These are phyloP conservation scores for Ommatoiulus sabulosus DNA, from an alignment of 2,888 invertebrate genomes.

Conservation along the genomic window DNA sequence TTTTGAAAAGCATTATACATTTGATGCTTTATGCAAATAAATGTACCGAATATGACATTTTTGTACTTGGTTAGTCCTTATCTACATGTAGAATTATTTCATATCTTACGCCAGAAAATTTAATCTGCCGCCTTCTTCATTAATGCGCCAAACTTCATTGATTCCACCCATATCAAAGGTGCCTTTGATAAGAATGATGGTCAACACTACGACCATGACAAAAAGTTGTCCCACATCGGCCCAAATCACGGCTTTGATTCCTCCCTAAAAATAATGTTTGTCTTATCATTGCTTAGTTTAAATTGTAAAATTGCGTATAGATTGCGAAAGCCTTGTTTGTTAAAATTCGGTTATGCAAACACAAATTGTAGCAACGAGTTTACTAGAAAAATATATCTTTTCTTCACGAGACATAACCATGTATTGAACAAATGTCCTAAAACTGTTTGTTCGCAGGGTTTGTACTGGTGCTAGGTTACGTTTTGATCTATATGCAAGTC, in stretches of 20 bases:
- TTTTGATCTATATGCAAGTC: too few relatives aligned
- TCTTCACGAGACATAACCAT: too few relatives aligned
- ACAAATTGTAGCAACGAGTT: too few relatives aligned
- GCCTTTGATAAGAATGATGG: conserved; percentile 65
- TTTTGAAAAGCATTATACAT: not conserved
- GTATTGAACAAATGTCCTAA: too few relatives aligned
- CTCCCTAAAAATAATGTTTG: conserved; percentile 62
- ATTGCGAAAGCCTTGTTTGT: too few relatives aligned
- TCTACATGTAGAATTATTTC: too few relatives aligned
- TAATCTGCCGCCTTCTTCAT: not conserved
- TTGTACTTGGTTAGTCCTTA: not conserved
- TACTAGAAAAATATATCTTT: too few relatives aligned
- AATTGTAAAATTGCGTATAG: too few relatives aligned
- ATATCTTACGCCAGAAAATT: conserved; percentile 5
- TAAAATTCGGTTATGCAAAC: too few relatives aligned
- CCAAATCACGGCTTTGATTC: conserved; percentile 68
- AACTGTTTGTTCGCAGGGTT: too few relatives aligned
- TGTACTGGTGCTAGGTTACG: too few relatives aligned
- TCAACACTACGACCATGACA: conserved; percentile 66
- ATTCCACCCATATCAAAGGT: conserved; percentile 63
- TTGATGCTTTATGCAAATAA: not conserved
- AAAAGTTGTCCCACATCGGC: conserved; percentile 67
- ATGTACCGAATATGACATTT: not conserved
- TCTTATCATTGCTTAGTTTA: not conserved
- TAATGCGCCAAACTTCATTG: conserved; percentile 60